These are phyloP conservation scores for Clarias magur DNA, from an alignment of 2,113 vertebrate genomes.

Conservation along the genomic window DNA sequence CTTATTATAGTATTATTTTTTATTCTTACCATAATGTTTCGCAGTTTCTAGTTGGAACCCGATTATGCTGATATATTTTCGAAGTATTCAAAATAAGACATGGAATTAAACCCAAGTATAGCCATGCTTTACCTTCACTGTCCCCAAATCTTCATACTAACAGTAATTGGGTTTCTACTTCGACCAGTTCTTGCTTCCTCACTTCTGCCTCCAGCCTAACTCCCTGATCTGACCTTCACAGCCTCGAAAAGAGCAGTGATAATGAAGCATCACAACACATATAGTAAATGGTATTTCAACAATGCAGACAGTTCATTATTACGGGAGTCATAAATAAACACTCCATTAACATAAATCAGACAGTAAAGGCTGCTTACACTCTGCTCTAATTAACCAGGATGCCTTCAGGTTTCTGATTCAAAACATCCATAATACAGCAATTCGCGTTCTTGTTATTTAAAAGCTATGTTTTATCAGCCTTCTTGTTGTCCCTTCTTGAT, in stretches of 20 bases:
- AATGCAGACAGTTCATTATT: slow-evolving; percentile 32
- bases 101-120: neutral
- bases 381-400: slow-evolving; percentile 48
- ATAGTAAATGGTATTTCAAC: slow-evolving; percentile 17
- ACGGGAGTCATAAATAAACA: slow-evolving; percentile 33
- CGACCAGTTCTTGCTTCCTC: neutral
- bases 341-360: slow-evolving; percentile 53
- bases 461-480: neutral
- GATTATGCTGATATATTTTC: neutral
- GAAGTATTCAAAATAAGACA: neutral
- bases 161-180: slow-evolving; percentile 3
- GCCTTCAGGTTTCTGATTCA: slow-evolving; percentile 39
- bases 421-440: slow-evolving; percentile 36
- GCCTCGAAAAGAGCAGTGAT: slow-evolving; percentile 51
- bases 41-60: neutral
- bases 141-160: slow-evolving; percentile 29
- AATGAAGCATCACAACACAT: slow-evolving; percentile 48
- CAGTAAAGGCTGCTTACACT: slow-evolving; percentile 40
- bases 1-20: neutral
- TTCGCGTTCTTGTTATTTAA: slow-evolving; percentile 20
- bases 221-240: slow-evolving; percentile 43
- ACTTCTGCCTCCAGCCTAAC: slow-evolving; percentile 7
- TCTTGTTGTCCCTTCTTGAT: neutral
- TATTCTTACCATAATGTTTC: neutral
- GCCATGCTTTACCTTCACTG: slow-evolving; percentile 19